These are phyloP conservation scores for Gymnocheta viridis DNA, from an alignment of 2,888 invertebrate genomes.

Conservation along the genomic window DNA sequence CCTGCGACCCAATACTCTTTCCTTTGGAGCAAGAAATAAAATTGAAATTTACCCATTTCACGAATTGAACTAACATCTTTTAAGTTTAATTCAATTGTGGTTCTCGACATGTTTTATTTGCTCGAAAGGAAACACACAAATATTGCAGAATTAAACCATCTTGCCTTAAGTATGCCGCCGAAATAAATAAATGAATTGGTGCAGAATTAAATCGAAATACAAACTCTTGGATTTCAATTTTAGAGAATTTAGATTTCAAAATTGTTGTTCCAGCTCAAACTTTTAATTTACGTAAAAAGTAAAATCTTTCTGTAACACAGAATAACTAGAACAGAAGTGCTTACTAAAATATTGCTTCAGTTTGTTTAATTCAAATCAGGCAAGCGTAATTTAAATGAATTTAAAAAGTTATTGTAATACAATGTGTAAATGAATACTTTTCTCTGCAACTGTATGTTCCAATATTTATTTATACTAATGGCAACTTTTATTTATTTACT, in stretches of 20 bases:
- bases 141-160: slow-evolving; percentile 72
- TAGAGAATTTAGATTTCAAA: not conserved
- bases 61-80: slow-evolving; percentile 39
- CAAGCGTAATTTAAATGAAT: too few relatives aligned
- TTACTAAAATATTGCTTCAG: too few relatives aligned
- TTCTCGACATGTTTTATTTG: slow-evolving; percentile 18
- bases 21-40: not conserved
- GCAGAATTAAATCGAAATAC: not conserved
- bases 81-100: slow-evolving; percentile 62
- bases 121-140: slow-evolving; percentile 12
- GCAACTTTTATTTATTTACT: too few relatives aligned
- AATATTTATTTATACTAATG: too few relatives aligned
- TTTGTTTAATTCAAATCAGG: too few relatives aligned
- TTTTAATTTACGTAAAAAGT: too few relatives aligned
- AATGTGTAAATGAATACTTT: too few relatives aligned
- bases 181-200: not conserved
- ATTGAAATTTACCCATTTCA: slow-evolving; percentile 40
- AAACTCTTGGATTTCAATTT: not conserved
- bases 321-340: too few relatives aligned
- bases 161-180: not conserved
- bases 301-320: too few relatives aligned
- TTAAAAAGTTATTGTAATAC: too few relatives aligned
- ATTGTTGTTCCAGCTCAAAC: too few relatives aligned
- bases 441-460: too few relatives aligned
- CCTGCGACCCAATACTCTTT: slow-evolving; percentile 13